Evolutionary conservation across 37 sponge, comb jelly and placozoan genomes (phyloP), one percentile per base, ranked within the genome.

Genomic region (Cliona cf. orientalis): DNA sequence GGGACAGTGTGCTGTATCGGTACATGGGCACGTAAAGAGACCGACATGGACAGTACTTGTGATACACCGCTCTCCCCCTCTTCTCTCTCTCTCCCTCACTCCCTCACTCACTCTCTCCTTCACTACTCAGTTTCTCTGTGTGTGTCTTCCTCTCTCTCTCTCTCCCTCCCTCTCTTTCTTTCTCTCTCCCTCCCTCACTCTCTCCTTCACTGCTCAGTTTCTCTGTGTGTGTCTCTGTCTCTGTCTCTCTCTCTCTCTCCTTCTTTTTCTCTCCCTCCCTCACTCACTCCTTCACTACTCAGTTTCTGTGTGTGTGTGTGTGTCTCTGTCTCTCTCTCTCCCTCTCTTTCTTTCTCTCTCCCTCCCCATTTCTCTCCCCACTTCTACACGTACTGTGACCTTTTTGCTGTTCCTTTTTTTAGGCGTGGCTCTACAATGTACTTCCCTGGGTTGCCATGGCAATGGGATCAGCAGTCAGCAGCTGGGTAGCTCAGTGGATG

Each of bases 391-490:
- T 17, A 49, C 55, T 17, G 21, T 23, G 6, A 62, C 63, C 21
- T 62, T 36, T 28, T 35, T 32, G 69, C 28, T 67, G 69, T 23
- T n/a, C 63, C 7, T 9, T n/a, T 66, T 19, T 44, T 32, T 43
- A 76, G 82, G 62, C 72, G 37, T 74, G 82, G 70, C 33, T 81
- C 19, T 75, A 55, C 46, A 75, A 69, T 45, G 45, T 55, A 9
- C 55, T 67, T 26, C 82, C 82, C 28, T 80, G 81, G 71, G 55
- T 87, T 31, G 46, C 61, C 40, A 81, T 74, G 75, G 82, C 61
- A 29, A 65, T 58, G 19, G 44, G 80, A 0, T 66, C 82, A 5
- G 46, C 57, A 31, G 29, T 26, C 31, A 46, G 76, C 59, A 69
- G 61, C 40, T 86, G 67, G 74, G 23, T 44, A 21, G 37, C 72